These are phyloP conservation scores for Phenganax stokvisi DNA, from an alignment of 92 coral and sea anemone genomes.

Conservation along the genomic window DNA sequence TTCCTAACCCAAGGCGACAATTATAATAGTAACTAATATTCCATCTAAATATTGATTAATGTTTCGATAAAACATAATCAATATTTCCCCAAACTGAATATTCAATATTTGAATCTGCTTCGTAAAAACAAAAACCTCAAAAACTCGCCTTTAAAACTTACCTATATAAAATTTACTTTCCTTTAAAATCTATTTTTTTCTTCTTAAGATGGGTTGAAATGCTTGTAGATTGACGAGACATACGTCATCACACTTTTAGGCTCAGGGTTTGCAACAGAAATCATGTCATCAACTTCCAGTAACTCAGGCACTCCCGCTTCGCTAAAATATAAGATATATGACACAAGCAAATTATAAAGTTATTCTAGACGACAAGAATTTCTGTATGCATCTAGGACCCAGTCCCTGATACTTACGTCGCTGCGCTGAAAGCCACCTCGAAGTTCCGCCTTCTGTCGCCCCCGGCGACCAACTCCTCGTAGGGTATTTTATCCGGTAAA, in stretches of 20 bases:
- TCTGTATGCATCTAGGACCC: no score
- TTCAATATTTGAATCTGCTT: no score
- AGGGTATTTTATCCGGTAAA: conserved; percentile 77
- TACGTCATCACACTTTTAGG: conserved; percentile 90
- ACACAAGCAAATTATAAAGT: neutral
- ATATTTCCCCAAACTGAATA: no score
- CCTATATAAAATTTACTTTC: neutral
- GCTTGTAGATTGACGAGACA: conserved; percentile 78
- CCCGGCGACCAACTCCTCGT: conserved; percentile 63
- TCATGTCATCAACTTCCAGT: conserved; percentile 79
- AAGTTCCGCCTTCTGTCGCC: conserved; percentile 73
- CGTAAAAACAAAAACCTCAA: no score
- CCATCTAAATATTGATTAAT: no score
- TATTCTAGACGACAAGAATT: no score
- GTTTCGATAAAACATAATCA: no score
- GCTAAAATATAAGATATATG: conserved; percentile 42
- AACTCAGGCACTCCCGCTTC: conserved; percentile 87
- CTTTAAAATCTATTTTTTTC: neutral
- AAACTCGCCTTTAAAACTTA: neutral
- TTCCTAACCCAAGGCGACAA: no score
- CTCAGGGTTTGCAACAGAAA: conserved; percentile 68
- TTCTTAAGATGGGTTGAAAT: conserved; percentile 47
- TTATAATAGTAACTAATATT: no score
- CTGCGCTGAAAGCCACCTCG: conserved; percentile 84
- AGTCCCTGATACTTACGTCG: conserved; percentile 58